Base-by-base conservation (phyloP, 2,888 invertebrate genomes). In the Hirtodrosophila alboralis region DNA sequence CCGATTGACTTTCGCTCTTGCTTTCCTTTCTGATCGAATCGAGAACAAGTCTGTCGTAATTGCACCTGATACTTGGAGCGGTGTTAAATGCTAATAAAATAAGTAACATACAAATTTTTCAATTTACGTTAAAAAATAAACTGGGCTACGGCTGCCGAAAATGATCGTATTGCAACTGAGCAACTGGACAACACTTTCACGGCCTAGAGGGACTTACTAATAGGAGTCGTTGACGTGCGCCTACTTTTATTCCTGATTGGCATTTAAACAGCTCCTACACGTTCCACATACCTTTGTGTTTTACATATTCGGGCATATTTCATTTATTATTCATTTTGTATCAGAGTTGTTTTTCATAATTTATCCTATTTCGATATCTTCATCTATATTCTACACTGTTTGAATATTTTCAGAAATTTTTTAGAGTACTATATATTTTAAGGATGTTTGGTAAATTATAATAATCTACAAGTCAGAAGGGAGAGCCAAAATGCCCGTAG, bases 151-250 rank as follows among this genome's bases (percentile, higher is more conserved):
- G 34, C 40, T 69, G 66, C 56, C 51, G 43, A 31, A 47, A 37
- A 44, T 38, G 37, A 37, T 47, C 49, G 18, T 44, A 44, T 8
- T 8, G 12, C 28, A 18, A 27, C 26, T 27, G 44, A 61, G 34
- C 30, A 44, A 27, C 40, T 48, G 51, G 70, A 79, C 81, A 86
- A 76, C 88, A 89, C 88, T 88, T 88, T 88, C 88, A 89, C 89
- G 75, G 75, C 88, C 89, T 64, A 68, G 45, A 89, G 88, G 68
- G 87, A 89, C 87, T 89, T 81, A 67, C 77, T 88, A 88, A 88
- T 87, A 59, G 84, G 67, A 81, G 60, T 44, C 73, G 73, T 72
- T 75, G 75, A 80, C 78, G 59, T 65, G 86, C 78, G 79, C 64
- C 84, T 61, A 86, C 79, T 79, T 79, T 79, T 73, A 27, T 34